Conservation (phyloP, 2,797 vertebrate species). For the Lophotriccus pileatus region DNA sequence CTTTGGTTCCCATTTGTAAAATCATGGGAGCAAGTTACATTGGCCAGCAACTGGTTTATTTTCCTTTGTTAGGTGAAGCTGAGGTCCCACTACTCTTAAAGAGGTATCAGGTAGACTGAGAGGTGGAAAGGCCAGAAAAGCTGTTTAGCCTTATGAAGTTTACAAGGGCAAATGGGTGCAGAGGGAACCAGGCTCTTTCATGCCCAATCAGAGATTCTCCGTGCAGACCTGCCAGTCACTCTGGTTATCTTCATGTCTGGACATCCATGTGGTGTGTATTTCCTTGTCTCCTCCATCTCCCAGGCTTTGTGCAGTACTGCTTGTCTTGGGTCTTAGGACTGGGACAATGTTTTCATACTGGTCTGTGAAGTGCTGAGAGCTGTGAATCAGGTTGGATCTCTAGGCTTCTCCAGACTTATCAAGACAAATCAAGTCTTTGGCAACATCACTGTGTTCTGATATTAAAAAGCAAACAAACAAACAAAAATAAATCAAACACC, state of each 20-base stretch:
- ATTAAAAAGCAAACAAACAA: background rate
- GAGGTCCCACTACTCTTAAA: background rate
- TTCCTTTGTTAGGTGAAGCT: background rate
- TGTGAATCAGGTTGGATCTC: background rate
- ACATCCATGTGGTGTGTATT: accelerated
- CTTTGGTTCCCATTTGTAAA: background rate
- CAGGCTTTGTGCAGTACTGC: background rate
- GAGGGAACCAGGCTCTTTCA: background rate
- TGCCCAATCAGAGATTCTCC: background rate
- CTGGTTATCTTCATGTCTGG: background rate
- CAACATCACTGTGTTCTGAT: background rate
- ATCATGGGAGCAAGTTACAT: background rate
- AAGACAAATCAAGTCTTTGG: background rate
- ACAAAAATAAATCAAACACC: accelerated
- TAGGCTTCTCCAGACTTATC: background rate
- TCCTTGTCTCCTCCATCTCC: background rate
- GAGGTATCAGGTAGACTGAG: background rate
- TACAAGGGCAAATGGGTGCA: background rate
- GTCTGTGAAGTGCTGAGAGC: background rate
- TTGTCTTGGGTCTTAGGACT: background rate
- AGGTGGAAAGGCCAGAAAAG: background rate
- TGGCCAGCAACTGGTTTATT: background rate
- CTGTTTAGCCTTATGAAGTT: background rate
- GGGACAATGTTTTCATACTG: background rate
- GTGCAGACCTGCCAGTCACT: background rate